phyloP scores from a whole-genome alignment of 2,888 invertebrate species.

The Xanthia icteritia region DNA sequence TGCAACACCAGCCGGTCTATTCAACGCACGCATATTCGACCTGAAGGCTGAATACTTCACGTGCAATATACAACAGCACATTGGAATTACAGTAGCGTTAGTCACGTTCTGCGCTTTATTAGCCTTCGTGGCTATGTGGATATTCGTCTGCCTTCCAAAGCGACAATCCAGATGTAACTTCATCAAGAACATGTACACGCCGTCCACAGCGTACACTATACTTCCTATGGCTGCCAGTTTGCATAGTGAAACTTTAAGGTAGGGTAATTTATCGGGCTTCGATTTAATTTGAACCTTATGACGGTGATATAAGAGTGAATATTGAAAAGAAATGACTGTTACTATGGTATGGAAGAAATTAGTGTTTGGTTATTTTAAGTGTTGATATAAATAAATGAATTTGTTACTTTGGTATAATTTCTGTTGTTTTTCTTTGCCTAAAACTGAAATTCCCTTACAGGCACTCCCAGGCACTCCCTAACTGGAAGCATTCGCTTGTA shows the following conservation, averaged over 20 bases:
- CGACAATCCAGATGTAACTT: slow-evolving; percentile 70
- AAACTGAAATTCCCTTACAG: too few species aligned
- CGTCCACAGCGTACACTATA: slow-evolving; percentile 76
- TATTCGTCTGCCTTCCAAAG: slow-evolving; percentile 80
- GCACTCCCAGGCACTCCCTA: too few species aligned
- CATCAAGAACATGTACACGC: slow-evolving; percentile 70
- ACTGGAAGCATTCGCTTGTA: too few species aligned
- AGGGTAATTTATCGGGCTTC: background rate
- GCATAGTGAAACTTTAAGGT: slow-evolving; percentile 30
- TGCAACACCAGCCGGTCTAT: slow-evolving; percentile 80
- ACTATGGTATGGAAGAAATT: background rate
- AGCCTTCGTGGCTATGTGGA: slow-evolving; percentile 78
- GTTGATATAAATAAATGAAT: slow-evolving; percentile 41
- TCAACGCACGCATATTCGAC: slow-evolving; percentile 85
- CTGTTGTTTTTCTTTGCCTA: background rate
- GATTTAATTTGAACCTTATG: background rate
- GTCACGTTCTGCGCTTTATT: slow-evolving; percentile 74
- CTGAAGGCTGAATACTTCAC: slow-evolving; percentile 83
- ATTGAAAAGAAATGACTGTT: background rate
- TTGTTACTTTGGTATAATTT: slow-evolving; percentile 48
- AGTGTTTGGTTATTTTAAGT: slow-evolving; percentile 19
- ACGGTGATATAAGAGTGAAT: background rate
- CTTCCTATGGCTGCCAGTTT: slow-evolving; percentile 72
- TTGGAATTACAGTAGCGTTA: slow-evolving; percentile 73
- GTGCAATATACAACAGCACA: slow-evolving; percentile 72